phyloP scores from a whole-genome alignment of 2,888 invertebrate genomes.

The Argynnis bischoffii region DNA sequence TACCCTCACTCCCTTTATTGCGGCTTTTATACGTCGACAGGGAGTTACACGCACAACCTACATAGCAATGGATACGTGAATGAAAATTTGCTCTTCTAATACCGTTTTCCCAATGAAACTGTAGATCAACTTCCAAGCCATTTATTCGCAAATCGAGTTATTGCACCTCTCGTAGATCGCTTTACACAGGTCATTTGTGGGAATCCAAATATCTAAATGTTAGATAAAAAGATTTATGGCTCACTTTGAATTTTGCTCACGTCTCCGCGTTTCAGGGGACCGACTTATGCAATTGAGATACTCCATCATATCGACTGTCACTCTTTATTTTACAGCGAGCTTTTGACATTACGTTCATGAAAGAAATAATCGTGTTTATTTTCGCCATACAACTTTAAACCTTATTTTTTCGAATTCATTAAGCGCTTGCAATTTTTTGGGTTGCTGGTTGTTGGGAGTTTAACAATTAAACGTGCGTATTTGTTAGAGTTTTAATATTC shows the following conservation, averaged over 20 bases:
- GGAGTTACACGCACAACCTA: conserved; percentile 43
- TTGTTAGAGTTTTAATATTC: conserved; percentile 15
- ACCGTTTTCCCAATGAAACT: conserved; percentile 50
- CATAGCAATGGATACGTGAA: conserved; percentile 64
- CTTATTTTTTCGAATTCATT: conserved; percentile 8
- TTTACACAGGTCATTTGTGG: conserved; percentile 75
- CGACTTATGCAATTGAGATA: conserved; percentile 38
- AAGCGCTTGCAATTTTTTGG: conserved; percentile 4
- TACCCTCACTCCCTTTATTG: conserved; percentile 50
- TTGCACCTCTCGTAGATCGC: conserved; percentile 74
- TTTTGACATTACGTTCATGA: conserved; percentile 2
- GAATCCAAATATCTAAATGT: conserved; percentile 61
- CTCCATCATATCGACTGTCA: conserved; percentile 37
- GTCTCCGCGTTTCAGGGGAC: conserved; percentile 38
- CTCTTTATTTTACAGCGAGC: conserved; percentile 32
- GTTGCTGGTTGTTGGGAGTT: neutral
- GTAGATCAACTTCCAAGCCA: conserved; percentile 78
- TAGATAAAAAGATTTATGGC: conserved; percentile 49
- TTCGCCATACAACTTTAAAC: conserved; percentile 1
- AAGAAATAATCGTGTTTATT: conserved; percentile 7
- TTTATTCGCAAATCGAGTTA: conserved; percentile 80
- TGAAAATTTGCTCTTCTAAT: conserved; percentile 60
- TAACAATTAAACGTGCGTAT: conserved; percentile 5
- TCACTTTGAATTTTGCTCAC: conserved; percentile 46
- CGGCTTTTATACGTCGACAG: conserved; percentile 56